Conservation (phyloP, 2,888 invertebrate genomes). For the Cacoxenus indagator region DNA sequence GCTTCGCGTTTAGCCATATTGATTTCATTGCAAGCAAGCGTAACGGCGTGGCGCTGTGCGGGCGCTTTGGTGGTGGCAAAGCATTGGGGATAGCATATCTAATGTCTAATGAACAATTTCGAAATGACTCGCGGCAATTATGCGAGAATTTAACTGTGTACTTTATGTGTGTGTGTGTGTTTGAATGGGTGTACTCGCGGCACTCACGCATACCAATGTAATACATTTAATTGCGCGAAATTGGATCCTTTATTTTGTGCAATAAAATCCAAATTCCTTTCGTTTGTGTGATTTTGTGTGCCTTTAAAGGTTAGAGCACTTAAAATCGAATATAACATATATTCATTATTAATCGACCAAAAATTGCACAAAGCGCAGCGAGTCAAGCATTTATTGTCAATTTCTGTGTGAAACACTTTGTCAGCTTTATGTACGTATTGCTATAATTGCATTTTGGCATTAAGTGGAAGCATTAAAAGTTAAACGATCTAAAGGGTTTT, state of each 20-base stretch:
- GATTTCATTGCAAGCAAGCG: not conserved
- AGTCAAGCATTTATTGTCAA: not conserved
- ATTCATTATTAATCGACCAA: constrained; percentile 2
- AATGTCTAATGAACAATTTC: constrained; percentile 16
- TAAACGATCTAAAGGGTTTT: too few species aligned
- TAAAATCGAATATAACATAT: not conserved
- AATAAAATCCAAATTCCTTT: constrained; percentile 4
- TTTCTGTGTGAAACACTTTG: too few species aligned
- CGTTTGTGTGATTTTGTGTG: not conserved
- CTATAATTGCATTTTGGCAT: too few species aligned
- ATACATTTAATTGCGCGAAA: constrained; percentile 18
- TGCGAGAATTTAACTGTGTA: not conserved
- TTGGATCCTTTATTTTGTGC: constrained; percentile 1
- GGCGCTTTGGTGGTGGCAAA: not conserved
- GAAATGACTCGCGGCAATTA: constrained; percentile 18
- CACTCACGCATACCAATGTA: not conserved
- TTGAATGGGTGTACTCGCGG: not conserved
- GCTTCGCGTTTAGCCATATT: not conserved
- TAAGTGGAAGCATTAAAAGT: too few species aligned
- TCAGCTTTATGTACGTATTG: not conserved
- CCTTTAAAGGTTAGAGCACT: not conserved
- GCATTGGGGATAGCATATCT: not conserved
- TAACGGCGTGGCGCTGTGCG: not conserved
- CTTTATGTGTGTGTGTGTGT: not conserved
- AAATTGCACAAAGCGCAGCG: not conserved